Evolutionary conservation across 1,140 invertebrate genomes (phyloP).

Genomic region (Limonius californicus): DNA sequence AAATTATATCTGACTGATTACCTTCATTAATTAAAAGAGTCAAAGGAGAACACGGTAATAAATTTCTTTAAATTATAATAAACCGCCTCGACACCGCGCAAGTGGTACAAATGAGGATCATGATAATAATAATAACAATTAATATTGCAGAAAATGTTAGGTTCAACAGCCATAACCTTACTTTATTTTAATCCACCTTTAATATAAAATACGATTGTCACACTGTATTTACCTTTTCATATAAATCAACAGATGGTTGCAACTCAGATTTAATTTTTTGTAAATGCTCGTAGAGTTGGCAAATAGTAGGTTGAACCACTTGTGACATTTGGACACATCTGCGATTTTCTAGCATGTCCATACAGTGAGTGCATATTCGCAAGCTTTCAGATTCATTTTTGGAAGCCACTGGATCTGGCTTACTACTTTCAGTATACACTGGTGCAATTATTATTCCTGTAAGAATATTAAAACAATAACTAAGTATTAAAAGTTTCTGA

Average conservation of each 20-base stretch:
- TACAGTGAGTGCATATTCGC: slow-evolving; percentile 80
- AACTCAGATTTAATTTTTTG: slow-evolving; percentile 71
- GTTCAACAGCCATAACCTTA: too few species aligned
- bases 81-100: too few species aligned
- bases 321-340: slow-evolving; percentile 77
- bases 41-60: too few species aligned
- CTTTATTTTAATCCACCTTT: too few species aligned
- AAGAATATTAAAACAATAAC: neutral
- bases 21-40: too few species aligned
- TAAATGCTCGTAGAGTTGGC: slow-evolving; percentile 81
- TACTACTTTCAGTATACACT: slow-evolving; percentile 30
- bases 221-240: slow-evolving; percentile 89
- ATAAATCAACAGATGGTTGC: slow-evolving; percentile 71
- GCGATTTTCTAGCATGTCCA: slow-evolving; percentile 73
- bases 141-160: too few species aligned
- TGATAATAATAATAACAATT: too few species aligned
- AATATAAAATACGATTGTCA: too few species aligned
- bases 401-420: slow-evolving; percentile 21
- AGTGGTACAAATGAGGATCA: too few species aligned
- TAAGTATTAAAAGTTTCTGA: neutral
- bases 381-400: slow-evolving; percentile 55
- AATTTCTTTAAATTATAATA: too few species aligned
- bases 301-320: slow-evolving; percentile 72
- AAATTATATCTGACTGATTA: too few species aligned
- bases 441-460: slow-evolving; percentile 40